Evolutionary conservation across 2,113 vertebrate species (phyloP), one percentile per base, ranked within the genome.

Genomic region (Chrysochloris asiatica): DNA sequence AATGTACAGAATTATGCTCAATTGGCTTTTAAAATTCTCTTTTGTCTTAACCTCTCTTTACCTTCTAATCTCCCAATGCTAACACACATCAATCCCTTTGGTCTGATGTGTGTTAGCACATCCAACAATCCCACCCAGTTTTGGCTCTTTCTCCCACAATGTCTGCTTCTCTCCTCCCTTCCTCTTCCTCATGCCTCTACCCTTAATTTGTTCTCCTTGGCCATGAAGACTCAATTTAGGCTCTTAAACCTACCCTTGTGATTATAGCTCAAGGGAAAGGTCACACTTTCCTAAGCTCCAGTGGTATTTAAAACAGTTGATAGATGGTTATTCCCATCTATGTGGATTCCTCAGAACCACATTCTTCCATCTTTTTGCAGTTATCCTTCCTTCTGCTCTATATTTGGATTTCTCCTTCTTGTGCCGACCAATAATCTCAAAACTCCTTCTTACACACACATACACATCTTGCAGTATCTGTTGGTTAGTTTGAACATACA

Each of bases 401-500:
- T 22, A 16, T 54, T n/a, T 21, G 43, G 45, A 13, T 38, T 83
- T 90, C 73, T 45, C n/a, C 13, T 86, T 76, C 3, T 48, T 21
- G 47, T 67, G 52, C 38, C 89, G 28, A 50, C 24, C 50, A 59
- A 9, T 33, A 59, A 76, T 8, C 24, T 85, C 28, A 73, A 4
- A 7, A 33, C 14, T 59, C 8, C 38, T 8, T 7, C n/a, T 33
- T 3, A 47, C 24, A 10, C 7, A 13, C 8, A 26, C 6, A 9
- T 4, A 88, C 0, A 17, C 21, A 28, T 45, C 67, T 48, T 78
- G 26, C 19, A 2, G 56, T 63, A 63, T 16, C 0, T 0, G 28
- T 30, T 56, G 5, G 26, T 89, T 28, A 61, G 16, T 59, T 56
- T 76, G 17, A 6, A 8, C n/a, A 13, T 47, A 36, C 22, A 78